Conservation (phyloP, 2,888 invertebrate genomes). For the Polyommatus iphigenia region DNA sequence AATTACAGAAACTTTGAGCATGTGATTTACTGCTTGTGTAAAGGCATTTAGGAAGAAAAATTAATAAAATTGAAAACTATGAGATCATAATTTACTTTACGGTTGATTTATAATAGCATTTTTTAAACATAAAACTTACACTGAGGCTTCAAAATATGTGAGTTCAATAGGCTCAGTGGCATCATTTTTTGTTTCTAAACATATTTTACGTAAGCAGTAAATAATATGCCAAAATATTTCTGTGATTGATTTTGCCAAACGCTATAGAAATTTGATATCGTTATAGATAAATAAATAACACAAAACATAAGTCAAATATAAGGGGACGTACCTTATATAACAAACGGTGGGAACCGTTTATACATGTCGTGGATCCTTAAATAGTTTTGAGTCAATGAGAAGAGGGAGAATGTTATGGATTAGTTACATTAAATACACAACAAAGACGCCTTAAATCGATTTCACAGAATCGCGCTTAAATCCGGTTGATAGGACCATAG, state of each 20-base stretch:
- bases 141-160: no score
- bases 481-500: constrained; percentile 41
- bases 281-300: constrained; percentile 66
- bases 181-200: not conserved
- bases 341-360: constrained; percentile 77
- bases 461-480: constrained; percentile 57
- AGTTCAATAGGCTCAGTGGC: no score
- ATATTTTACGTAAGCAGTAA: not conserved
- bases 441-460: constrained; percentile 47
- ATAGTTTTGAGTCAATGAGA: constrained; percentile 78
- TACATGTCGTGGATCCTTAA: constrained; percentile 79
- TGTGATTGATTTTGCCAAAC: not conserved
- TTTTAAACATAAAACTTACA: no score
- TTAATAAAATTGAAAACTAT: not conserved
- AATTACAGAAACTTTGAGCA: not conserved
- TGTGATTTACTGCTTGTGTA: not conserved
- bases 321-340: constrained; percentile 76
- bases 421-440: constrained; percentile 73
- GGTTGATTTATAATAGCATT: no score
- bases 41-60: not conserved
- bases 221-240: not conserved
- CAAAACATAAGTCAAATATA: constrained; percentile 65
- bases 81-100: no score
- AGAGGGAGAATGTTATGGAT: constrained; percentile 81
- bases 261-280: constrained; percentile 39